Conservation (phyloP, 1,140 invertebrate genomes). For the Zaprionus ghesquierei region DNA sequence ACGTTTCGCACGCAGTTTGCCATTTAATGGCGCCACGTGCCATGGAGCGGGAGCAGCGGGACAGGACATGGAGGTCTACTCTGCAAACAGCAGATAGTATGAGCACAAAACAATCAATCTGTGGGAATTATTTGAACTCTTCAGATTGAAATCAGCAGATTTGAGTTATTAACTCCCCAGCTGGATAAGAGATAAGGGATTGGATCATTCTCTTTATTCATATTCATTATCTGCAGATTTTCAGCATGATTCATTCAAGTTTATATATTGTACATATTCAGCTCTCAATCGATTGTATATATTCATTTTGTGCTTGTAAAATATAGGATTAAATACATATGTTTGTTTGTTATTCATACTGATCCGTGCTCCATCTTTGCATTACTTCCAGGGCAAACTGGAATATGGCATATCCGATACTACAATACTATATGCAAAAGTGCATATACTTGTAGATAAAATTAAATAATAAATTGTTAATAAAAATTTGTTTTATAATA, state of each 20-base stretch:
- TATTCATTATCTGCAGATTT: neutral
- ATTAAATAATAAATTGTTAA: neutral
- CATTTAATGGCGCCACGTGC: neutral
- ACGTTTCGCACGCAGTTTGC: neutral
- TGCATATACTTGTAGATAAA: neutral
- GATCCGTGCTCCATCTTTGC: neutral
- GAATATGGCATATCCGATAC: neutral
- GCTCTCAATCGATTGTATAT: conserved; percentile 11
- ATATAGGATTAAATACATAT: neutral
- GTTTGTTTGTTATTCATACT: neutral
- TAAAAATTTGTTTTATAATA: neutral
- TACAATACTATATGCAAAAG: conserved; percentile 3
- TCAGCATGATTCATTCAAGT: neutral
- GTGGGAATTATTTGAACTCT: neutral
- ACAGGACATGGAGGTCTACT: neutral
- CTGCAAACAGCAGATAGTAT: conserved; percentile 15
- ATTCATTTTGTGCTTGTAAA: conserved; percentile 8
- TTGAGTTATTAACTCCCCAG: no score
- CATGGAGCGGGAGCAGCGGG: neutral
- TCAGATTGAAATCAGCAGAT: neutral
- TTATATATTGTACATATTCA: neutral
- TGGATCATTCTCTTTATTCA: neutral
- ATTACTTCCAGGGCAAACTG: neutral
- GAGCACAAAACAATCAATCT: neutral
- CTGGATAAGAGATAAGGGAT: no score